phyloP scores from a whole-genome alignment of 2,113 vertebrate genomes.

The Grantiella picta region DNA sequence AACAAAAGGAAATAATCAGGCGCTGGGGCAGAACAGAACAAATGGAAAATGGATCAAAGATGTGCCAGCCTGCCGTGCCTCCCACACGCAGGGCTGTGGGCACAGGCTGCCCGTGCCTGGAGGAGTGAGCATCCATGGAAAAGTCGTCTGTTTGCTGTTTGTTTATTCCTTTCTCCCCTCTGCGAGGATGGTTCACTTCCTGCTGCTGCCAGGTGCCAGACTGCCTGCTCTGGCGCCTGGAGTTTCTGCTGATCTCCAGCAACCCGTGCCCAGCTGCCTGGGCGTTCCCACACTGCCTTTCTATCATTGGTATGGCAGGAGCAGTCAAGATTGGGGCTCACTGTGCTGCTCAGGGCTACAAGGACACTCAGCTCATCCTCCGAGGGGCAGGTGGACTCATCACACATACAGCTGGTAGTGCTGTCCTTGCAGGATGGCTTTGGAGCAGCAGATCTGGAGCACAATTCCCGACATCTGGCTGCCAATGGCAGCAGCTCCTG shows the following conservation, averaged over 20 bases:
- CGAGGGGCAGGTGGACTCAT: not conserved
- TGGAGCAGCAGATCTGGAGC: not conserved
- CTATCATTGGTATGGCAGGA: not conserved
- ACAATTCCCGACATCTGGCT: not conserved
- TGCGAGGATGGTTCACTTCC: not conserved
- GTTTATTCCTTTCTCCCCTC: not conserved
- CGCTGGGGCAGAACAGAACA: slow-evolving; percentile 11
- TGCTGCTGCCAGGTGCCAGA: slow-evolving; percentile 14
- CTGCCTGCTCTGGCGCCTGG: not conserved
- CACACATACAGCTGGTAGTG: not conserved
- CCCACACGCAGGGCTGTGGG: not conserved
- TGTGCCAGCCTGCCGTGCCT: not conserved
- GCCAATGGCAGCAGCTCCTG: not conserved
- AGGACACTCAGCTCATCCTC: not conserved
- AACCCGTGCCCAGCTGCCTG: not conserved
- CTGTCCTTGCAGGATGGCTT: not conserved
- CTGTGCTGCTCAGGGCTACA: not conserved
- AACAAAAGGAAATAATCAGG: not conserved
- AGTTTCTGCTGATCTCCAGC: not conserved
- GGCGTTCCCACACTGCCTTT: not conserved
- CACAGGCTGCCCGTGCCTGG: not conserved
- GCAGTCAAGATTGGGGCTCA: not conserved
- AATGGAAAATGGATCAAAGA: not conserved
- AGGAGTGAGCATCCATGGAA: not conserved
- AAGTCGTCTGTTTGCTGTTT: not conserved